Evolutionary conservation across 2,113 vertebrate species (phyloP), one percentile per base, ranked within the genome.

Genomic region (Zosterops pallidus): DNA sequence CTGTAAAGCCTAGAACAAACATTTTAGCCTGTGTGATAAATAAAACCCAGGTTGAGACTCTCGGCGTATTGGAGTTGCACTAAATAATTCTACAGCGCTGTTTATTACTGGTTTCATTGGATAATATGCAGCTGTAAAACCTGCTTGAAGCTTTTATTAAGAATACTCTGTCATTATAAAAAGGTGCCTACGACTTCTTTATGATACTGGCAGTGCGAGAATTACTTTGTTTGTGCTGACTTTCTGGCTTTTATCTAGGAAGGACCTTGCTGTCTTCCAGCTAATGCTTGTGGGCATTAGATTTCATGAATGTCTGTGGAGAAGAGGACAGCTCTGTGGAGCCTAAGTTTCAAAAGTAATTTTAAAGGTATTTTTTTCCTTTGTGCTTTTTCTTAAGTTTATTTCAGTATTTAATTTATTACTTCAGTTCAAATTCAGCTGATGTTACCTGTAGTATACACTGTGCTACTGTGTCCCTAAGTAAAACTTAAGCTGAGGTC

Each of bases 101-200:
- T 96, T 96, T 95, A 96, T 96, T 94, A 94, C 95, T 55, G 52
- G 78, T 90, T 93, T 96, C 92, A 88, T 86, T 94, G 95, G 96
- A 90, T 96, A 96, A 97, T 91, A 94, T 56, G 92, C 91, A 92
- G 92, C 89, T 94, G 81, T 97, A 97, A 97, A 97, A 94, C 75
- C 92, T 91, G 41, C 74, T 83, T 92, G 95, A 97, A 93, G 95
- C 76, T 97, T 97, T 97, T 96, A 96, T 95, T 91, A 95, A 90
- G 92, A 94, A 60, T 91, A 90, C 92, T 97, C 71, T 95, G 81
- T 97, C 93, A 94, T 91, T 96, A 86, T 92, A 67, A 91, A 94
- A 95, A 64, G 82, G 71, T 79, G 63, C 68, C 89, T 89, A 53
- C 37, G 59, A 92, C 52, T 86, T 93, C 86, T 93, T 92, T 89